Evolutionary conservation across 1,140 invertebrate species (phyloP).

Genomic region (Popillia japonica): DNA sequence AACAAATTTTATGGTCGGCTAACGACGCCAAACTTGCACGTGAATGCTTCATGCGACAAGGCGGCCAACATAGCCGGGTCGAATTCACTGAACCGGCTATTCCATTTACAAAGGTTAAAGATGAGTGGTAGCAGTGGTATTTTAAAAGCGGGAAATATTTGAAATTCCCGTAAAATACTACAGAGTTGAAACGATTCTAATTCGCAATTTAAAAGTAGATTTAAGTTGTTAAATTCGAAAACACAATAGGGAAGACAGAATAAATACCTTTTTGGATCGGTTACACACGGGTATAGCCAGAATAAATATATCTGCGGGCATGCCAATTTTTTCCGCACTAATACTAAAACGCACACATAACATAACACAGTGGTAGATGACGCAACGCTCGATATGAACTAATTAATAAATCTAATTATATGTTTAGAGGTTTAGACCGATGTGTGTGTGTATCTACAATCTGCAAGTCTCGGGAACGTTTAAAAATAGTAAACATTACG

Average conservation of each 20-base stretch:
- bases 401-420: constrained; percentile 36
- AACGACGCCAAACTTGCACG: constrained; percentile 46
- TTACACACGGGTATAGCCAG: neutral
- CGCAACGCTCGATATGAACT: constrained; percentile 30
- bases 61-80: constrained; percentile 46
- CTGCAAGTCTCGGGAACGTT: neutral
- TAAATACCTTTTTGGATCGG: neutral
- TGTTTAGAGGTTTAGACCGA: neutral
- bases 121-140: constrained; percentile 7
- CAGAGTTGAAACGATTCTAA: no score
- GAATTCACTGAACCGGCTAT: neutral
- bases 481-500: constrained; percentile 2
- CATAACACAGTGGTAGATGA: neutral
- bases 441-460: neutral
- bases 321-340: neutral
- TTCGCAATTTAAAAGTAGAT: no score
- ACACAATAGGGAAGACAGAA: neutral
- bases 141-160: neutral
- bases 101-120: neutral
- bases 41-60: constrained; percentile 56
- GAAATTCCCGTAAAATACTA: neutral
- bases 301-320: constrained; percentile 14
- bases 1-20: constrained; percentile 34
- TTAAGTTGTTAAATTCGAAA: no score
- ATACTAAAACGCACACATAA: neutral